Percentiles rank a stretch among this genome's conserved stretches.
Conservation (phyloP, 2,888 invertebrate genomes). For the Drosophila macrospina region DNA sequence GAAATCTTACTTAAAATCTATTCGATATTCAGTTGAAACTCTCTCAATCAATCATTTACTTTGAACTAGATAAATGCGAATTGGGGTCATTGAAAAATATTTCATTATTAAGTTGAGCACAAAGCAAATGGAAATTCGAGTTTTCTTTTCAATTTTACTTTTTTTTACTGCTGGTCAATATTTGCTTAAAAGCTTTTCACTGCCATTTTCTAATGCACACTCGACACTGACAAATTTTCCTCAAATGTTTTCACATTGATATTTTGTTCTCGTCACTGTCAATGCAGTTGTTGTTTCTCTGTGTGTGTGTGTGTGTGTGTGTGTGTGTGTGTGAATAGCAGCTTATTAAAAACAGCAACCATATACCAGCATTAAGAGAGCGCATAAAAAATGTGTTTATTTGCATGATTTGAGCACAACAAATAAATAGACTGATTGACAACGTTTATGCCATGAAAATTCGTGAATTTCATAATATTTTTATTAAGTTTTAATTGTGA, state of each 20-base stretch:
- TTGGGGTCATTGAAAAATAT: slow-evolving; percentile 27
- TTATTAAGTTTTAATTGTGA: too few species aligned
- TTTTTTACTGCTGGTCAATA: slow-evolving; percentile 15
- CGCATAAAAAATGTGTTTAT: not conserved
- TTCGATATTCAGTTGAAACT: slow-evolving; percentile 1
- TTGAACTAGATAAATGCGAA: slow-evolving; percentile 14
- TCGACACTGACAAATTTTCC: slow-evolving; percentile 19
- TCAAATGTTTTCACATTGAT: slow-evolving; percentile 8
- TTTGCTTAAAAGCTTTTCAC: slow-evolving; percentile 27
- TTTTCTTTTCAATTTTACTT: too few species aligned
- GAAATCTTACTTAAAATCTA: not conserved
- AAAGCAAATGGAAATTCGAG: slow-evolving; percentile 7
- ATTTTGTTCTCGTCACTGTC: slow-evolving; percentile 1
- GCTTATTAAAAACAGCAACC: slow-evolving; percentile 49
- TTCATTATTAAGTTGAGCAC: not conserved
- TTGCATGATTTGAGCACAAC: too few species aligned
- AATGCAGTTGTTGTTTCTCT: slow-evolving; percentile 3
- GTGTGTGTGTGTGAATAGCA: slow-evolving; percentile 17
- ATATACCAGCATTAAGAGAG: not conserved
- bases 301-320: not conserved
- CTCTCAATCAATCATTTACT: slow-evolving; percentile 7
- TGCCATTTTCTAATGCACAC: slow-evolving; percentile 53
- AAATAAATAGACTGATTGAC: too few species aligned
- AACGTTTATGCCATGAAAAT: too few species aligned
- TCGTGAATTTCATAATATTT: too few species aligned